A percentile compares a stretch with the other conserved stretches of the same genome.
phyloP scores from a whole-genome alignment of 2,797 vertebrate genomes.

The Vultur gryphus region DNA sequence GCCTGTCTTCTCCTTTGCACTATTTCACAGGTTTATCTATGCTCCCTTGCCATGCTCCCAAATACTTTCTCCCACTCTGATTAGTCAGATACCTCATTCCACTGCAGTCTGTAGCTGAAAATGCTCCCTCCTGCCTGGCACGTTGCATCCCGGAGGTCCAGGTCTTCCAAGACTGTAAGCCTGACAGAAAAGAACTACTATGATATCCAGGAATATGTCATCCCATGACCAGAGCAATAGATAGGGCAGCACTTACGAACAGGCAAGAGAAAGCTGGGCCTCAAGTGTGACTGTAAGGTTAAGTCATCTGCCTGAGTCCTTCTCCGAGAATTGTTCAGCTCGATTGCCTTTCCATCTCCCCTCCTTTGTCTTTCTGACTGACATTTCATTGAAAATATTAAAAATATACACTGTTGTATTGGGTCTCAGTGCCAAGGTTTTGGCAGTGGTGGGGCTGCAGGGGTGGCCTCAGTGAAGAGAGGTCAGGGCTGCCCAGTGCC shows the following conservation, averaged over 20 bases:
- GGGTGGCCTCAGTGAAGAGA: not conserved
- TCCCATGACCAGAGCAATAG: not conserved
- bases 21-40: not conserved
- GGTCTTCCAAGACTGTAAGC: not conserved
- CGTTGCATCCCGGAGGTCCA: not conserved
- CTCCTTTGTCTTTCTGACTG: not conserved
- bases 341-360: not conserved
- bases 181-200: not conserved
- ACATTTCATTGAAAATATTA: not conserved
- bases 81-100: not conserved
- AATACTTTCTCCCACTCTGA: not conserved
- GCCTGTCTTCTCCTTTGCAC: not conserved
- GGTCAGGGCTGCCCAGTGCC: not conserved
- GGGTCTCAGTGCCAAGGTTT: not conserved
- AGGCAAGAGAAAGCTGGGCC: not conserved
- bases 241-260: not conserved
- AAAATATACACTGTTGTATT: not conserved
- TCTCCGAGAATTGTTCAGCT: not conserved
- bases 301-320: not conserved
- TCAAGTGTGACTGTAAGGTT: not conserved
- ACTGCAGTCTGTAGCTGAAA: not conserved
- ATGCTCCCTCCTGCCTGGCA: not conserved
- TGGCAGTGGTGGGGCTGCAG: not conserved
- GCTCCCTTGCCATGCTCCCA: not conserved
- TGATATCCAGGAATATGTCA: not conserved